Evolutionary conservation across 2,797 vertebrate genomes (phyloP).

Genomic region (Halcyon chelicuti): DNA sequence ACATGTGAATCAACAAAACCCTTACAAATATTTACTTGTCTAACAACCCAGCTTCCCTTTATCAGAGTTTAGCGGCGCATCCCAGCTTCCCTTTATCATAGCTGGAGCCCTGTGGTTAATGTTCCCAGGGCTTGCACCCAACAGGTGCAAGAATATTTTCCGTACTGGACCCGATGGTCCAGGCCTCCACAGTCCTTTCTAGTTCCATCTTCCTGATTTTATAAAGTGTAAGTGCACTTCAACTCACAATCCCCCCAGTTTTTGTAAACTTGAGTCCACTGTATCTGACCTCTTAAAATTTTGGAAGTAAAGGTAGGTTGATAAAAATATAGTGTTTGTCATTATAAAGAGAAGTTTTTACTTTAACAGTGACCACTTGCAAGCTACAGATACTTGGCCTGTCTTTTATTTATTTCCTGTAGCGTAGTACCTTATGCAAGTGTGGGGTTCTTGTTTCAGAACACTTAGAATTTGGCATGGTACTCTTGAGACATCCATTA

Average conservation of each 20-base stretch:
- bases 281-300: not conserved
- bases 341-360: not conserved
- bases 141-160: no score
- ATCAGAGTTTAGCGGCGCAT: no score
- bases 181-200: not conserved
- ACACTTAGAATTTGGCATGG: not conserved
- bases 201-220: not conserved
- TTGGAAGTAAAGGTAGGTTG: not conserved
- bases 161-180: no score
- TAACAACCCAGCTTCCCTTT: no score
- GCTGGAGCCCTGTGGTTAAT: no score
- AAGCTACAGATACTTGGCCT: not conserved
- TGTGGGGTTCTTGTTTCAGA: not conserved
- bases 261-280: not conserved
- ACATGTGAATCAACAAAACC: no score
- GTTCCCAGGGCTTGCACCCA: no score
- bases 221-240: not conserved
- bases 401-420: not conserved
- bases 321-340: not conserved
- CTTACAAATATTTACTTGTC: no score
- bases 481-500: not conserved
- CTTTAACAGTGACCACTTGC: not conserved
- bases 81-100: no score
- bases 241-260: not conserved
- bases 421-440: not conserved